Percentiles rank a stretch among this genome's conserved stretches.
These are phyloP conservation scores for Protodeltote pygarga DNA, from an alignment of 2,888 invertebrate genomes.

Conservation along the genomic window DNA sequence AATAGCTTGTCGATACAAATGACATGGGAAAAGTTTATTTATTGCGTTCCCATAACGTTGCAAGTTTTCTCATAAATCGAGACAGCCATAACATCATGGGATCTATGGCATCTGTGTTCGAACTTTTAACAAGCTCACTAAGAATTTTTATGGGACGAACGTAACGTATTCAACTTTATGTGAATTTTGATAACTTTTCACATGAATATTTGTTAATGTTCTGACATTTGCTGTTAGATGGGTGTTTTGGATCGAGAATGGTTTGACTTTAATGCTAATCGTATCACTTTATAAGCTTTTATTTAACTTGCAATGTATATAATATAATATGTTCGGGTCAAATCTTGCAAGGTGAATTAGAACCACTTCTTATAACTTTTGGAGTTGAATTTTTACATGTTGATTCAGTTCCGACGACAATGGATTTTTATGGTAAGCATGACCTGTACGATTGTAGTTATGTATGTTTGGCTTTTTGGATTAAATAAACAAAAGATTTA, in stretches of 20 bases:
- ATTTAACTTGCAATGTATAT: no score
- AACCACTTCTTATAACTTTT: no score
- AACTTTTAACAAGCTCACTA: constrained; percentile 36
- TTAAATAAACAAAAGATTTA: no score
- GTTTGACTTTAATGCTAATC: background rate
- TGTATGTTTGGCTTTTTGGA: no score
- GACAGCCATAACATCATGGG: constrained; percentile 23
- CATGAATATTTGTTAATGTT: constrained; percentile 7
- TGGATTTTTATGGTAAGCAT: no score
- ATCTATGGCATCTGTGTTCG: constrained; percentile 19
- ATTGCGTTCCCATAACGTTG: constrained; percentile 26
- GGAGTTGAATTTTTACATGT: no score
- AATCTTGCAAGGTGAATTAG: no score
- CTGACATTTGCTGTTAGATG: background rate
- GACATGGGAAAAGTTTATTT: constrained; percentile 29
- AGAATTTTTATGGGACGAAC: constrained; percentile 31
- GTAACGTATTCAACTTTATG: constrained; percentile 32
- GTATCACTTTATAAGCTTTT: no score
- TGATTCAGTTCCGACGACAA: no score
- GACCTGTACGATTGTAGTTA: no score
- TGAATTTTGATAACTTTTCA: constrained; percentile 26
- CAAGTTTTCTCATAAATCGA: constrained; percentile 40
- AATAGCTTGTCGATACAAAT: constrained; percentile 28
- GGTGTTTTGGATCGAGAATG: constrained; percentile 6
- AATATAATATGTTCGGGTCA: no score